Evolutionary conservation across 1,140 invertebrate genomes (phyloP).

Genomic region (Musca domestica): DNA sequence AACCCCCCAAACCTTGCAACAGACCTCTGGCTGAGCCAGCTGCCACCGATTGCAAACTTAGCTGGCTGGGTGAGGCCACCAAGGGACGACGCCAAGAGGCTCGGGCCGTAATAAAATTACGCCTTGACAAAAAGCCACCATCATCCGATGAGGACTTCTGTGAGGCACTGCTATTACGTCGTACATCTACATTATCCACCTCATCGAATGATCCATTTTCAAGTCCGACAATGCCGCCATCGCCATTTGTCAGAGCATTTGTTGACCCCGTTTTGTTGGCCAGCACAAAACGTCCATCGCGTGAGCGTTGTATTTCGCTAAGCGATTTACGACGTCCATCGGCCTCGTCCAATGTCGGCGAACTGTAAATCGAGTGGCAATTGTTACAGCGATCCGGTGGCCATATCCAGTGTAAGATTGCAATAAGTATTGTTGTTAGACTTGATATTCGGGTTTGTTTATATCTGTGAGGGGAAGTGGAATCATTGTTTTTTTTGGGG

Average conservation of each 20-base stretch:
- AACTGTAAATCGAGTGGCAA: slow-evolving; percentile 53
- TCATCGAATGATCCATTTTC: slow-evolving; percentile 31
- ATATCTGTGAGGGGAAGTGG: slow-evolving; percentile 66
- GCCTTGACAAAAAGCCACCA: slow-evolving; percentile 71
- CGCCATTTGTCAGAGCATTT: slow-evolving; percentile 24
- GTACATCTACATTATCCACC: slow-evolving; percentile 54
- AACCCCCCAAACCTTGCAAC: slow-evolving; percentile 42
- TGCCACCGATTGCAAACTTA: slow-evolving; percentile 61
- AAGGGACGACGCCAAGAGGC: slow-evolving; percentile 68
- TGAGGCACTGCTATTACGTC: slow-evolving; percentile 62
- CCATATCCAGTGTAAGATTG: slow-evolving; percentile 65
- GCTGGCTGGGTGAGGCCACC: slow-evolving; percentile 64
- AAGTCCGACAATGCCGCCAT: not conserved
- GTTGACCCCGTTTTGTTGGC: slow-evolving; percentile 41
- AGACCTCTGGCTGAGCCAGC: slow-evolving; percentile 46
- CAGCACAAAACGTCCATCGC: slow-evolving; percentile 72
- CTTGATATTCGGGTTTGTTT: slow-evolving; percentile 92
- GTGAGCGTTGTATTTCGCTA: slow-evolving; percentile 66
- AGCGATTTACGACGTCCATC: slow-evolving; percentile 34
- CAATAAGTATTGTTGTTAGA: slow-evolving; percentile 69
- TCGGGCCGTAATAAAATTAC: slow-evolving; percentile 53
- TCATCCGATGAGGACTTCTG: slow-evolving; percentile 76
- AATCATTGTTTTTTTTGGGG: no score
- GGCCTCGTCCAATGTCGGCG: slow-evolving; percentile 33
- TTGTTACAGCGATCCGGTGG: slow-evolving; percentile 64